Evolutionary conservation across 2,888 invertebrate species (phyloP).

Genomic region (Eilema griseolum): DNA sequence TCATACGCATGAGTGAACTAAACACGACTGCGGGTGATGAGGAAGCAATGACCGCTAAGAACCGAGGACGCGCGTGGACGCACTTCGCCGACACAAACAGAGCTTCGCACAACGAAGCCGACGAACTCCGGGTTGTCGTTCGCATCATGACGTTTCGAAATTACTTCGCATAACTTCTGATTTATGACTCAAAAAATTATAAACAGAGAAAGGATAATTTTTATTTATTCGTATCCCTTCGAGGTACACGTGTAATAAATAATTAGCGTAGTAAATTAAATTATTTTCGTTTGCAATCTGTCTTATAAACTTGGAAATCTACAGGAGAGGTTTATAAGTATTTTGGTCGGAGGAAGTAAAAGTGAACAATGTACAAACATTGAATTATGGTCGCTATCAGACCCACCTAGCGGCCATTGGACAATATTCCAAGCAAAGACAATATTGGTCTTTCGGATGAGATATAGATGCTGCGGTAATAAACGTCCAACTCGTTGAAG

Average conservation of each 20-base stretch:
- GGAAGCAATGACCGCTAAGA: slow-evolving; percentile 81
- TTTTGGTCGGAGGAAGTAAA: background rate
- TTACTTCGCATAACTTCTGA: slow-evolving; percentile 12
- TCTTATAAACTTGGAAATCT: background rate
- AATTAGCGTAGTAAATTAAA: background rate
- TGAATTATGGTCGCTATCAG: too few relatives aligned
- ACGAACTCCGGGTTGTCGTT: slow-evolving; percentile 48
- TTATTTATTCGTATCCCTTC: background rate
- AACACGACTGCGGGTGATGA: slow-evolving; percentile 63
- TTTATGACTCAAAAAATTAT: background rate
- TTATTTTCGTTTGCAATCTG: background rate
- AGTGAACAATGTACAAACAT: background rate
- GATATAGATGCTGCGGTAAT: too few relatives aligned
- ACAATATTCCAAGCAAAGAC: too few relatives aligned
- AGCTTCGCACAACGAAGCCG: slow-evolving; percentile 52
- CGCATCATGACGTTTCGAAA: slow-evolving; percentile 31
- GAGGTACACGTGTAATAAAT: background rate
- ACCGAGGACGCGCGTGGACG: slow-evolving; percentile 58
- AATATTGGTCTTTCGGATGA: too few relatives aligned
- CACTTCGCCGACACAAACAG: slow-evolving; percentile 23
- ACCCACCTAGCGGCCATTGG: too few relatives aligned
- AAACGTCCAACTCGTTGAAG: too few relatives aligned
- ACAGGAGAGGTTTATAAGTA: background rate
- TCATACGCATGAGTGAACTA: slow-evolving; percentile 53
- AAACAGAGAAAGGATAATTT: background rate